A percentile compares a stretch with the other conserved stretches of the same genome.
These are phyloP conservation scores for Acanthurus lineatus DNA, from an alignment of 2,797 vertebrate genomes.

Conservation along the genomic window DNA sequence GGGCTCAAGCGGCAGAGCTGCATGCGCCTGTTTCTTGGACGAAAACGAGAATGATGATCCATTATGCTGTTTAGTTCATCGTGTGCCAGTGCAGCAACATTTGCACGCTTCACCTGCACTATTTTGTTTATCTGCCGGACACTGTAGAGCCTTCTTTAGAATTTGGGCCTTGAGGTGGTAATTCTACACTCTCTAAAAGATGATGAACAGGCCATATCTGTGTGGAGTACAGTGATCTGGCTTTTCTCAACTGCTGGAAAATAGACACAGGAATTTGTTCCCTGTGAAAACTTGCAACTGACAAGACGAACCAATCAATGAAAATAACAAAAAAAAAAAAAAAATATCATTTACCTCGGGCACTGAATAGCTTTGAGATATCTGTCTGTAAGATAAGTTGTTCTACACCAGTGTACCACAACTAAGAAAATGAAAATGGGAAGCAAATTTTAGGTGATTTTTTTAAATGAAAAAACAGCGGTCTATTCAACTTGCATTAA, in stretches of 20 bases:
- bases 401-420: too few species aligned
- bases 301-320: background rate
- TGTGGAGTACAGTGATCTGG: background rate
- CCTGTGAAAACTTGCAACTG: background rate
- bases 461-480: too few species aligned
- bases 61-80: slow-evolving; percentile 44
- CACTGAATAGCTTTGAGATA: too few species aligned
- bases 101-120: slow-evolving; percentile 17
- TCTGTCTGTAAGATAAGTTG: too few species aligned
- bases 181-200: background rate
- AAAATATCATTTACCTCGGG: too few species aligned
- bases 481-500: too few species aligned
- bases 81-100: slow-evolving; percentile 33
- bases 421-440: too few species aligned
- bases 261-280: background rate
- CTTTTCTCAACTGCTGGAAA: background rate
- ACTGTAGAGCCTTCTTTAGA: background rate
- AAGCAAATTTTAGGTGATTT: too few species aligned
- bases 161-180: background rate
- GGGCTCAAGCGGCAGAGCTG: slow-evolving; percentile 53
- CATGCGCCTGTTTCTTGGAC: slow-evolving; percentile 36
- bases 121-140: slow-evolving; percentile 7
- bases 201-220: background rate
- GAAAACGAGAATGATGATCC: slow-evolving; percentile 54
- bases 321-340: too few species aligned